phyloP scores from a whole-genome alignment of 2,888 invertebrate genomes.

The Cephus pygmeus region DNA sequence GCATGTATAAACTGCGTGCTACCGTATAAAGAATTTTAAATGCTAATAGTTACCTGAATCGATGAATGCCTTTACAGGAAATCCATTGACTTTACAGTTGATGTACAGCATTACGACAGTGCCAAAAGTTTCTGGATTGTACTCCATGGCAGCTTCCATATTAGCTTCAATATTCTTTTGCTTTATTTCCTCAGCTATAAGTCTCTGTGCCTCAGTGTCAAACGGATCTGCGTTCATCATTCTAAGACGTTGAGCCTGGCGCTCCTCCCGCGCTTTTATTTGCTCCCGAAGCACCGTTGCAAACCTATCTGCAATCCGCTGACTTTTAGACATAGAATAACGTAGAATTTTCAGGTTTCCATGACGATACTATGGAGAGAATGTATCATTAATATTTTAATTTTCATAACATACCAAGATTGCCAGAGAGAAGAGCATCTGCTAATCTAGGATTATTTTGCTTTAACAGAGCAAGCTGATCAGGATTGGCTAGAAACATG shows the following conservation, averaged over 20 bases:
- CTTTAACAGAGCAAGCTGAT: conserved; percentile 88
- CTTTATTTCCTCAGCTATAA: conserved; percentile 95
- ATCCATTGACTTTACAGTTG: conserved; percentile 96
- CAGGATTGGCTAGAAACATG: conserved; percentile 90
- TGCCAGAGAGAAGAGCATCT: conserved; percentile 88
- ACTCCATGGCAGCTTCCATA: conserved; percentile 99
- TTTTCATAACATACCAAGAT: conserved; percentile 71
- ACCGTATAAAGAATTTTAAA: background rate
- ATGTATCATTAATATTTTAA: background rate
- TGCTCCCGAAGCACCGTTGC: conserved; percentile 84
- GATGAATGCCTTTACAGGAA: conserved; percentile 97
- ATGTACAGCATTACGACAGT: conserved; percentile 98
- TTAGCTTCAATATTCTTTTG: conserved; percentile 97
- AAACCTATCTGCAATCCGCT: conserved; percentile 76
- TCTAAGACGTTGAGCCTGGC: conserved; percentile 84
- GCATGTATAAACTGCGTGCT: background rate
- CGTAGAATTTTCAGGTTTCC: background rate
- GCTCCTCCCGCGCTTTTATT: conserved; percentile 82
- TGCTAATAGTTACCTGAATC: conserved; percentile 79
- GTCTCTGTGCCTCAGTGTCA: conserved; percentile 92
- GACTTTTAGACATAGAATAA: background rate
- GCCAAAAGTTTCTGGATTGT: conserved; percentile 98
- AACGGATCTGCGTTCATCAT: conserved; percentile 96
- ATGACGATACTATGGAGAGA: background rate
- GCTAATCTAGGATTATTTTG: conserved; percentile 94